These are phyloP conservation scores for Lepilemur ruficaudatus DNA, from an alignment of 2,797 vertebrate species.

Conservation along the genomic window DNA sequence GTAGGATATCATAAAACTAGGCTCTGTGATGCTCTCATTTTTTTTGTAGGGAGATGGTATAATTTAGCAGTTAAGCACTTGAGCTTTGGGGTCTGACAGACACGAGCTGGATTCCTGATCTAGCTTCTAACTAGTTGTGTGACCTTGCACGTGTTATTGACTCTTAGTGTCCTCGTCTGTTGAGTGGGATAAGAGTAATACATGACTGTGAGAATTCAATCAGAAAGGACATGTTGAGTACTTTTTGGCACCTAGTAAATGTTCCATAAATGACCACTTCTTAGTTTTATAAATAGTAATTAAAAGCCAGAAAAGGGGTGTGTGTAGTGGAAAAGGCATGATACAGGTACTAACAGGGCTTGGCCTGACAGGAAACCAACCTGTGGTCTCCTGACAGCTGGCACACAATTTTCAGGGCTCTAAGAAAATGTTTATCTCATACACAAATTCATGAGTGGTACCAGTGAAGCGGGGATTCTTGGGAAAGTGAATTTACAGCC, in stretches of 20 bases:
- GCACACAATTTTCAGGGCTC: neutral
- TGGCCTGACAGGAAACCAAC: neutral
- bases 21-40: neutral
- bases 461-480: neutral
- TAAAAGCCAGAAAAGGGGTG: neutral
- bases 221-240: neutral
- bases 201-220: neutral
- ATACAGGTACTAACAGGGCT: neutral
- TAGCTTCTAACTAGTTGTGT: neutral
- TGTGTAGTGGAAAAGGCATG: neutral
- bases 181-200: neutral
- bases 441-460: neutral
- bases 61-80: neutral
- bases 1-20: neutral
- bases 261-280: neutral
- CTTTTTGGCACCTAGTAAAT: neutral
- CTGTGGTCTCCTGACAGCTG: neutral
- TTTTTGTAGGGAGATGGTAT: neutral
- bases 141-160: neutral
- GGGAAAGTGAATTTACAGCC: neutral
- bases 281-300: neutral
- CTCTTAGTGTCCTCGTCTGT: neutral
- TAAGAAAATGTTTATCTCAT: neutral
- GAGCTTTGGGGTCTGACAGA: neutral
- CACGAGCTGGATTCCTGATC: neutral